Conservation (phyloP, 2,113 vertebrate genomes). For the Sminthopsis crassicaudata region DNA sequence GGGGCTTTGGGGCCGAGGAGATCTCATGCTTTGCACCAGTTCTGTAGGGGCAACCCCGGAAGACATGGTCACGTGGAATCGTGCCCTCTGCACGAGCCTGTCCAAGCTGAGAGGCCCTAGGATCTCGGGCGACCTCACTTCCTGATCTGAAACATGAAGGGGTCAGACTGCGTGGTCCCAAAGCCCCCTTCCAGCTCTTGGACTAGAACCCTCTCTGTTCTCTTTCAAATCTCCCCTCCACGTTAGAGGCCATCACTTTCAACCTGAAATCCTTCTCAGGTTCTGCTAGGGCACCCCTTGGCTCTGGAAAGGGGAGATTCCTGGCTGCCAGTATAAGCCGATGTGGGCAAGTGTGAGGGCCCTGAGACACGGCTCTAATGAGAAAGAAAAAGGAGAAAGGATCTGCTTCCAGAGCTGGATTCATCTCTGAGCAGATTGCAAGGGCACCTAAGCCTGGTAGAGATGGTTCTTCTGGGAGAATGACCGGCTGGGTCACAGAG, state of each 20-base stretch:
- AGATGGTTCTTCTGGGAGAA: not conserved
- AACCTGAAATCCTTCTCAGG: not conserved
- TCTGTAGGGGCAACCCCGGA: not conserved
- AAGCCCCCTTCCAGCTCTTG: not conserved
- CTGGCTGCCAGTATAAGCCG: not conserved
- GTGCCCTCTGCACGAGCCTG: not conserved
- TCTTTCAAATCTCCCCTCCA: not conserved
- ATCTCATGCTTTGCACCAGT: not conserved
- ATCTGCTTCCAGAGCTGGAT: not conserved
- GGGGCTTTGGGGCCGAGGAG: not conserved
- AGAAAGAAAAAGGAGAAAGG: not conserved
- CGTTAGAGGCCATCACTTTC: not conserved
- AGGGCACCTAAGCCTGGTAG: too few species aligned
- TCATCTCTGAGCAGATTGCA: too few species aligned
- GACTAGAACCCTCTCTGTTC: not conserved
- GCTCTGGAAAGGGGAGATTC: not conserved
- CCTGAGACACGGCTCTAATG: not conserved
- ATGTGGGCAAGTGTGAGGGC: not conserved
- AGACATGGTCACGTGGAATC: not conserved
- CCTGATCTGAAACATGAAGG: not conserved
- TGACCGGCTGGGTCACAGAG: not conserved
- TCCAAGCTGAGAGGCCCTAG: not conserved
- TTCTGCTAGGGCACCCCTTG: not conserved
- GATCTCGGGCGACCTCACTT: not conserved
- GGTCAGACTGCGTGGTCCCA: not conserved